Evolutionary conservation across 2,888 invertebrate species (phyloP), one percentile per base, ranked within the genome.

Genomic region (Drosophila mercatorum): DNA sequence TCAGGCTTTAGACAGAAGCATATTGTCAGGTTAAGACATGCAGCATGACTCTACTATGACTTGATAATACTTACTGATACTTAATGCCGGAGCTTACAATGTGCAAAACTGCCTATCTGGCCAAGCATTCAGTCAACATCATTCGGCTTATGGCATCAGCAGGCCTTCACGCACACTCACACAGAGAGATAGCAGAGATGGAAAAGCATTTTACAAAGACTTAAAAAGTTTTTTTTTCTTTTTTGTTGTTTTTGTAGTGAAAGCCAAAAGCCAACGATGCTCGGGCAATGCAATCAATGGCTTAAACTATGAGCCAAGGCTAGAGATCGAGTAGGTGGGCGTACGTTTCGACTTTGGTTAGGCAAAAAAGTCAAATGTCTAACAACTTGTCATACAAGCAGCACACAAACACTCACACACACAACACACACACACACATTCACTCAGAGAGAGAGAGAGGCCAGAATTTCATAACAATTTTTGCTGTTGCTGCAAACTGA

Each of bases 341-440:
- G 57, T 28, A 47, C 44, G n/a, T 22, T 40, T 41, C 56, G 58
- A 63, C 58, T 41, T 51, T 70, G 65, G 38, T 63, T 55, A 49
- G 59, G 75, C 70, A 77, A 68, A 71, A 80, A 67, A 78, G 73
- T 80, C 76, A 84, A 83, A 85, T 75, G 73, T 78, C 86, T 78
- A 85, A 85, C 88, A 84, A 84, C 83, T 83, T 84, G 88, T 84
- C 83, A 88, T 80, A 84, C 89, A 86, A 78, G 74, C 58, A 61
- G 56, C 69, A 69, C 68, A 65, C 66, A 74, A 47, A 68, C 46
- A 69, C n/a, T 58, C 59, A 41, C 58, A 72, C 62, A 55, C 2
- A 68, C 46, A 64, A 72, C 61, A 55, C 68, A 69, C 68, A 64
- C 63, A 74, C 44, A 68, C 46, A 69, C n/a, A 62, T 57, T 38